These are phyloP conservation scores for Anadara kagoshimensis DNA, from an alignment of 1,140 invertebrate genomes.

Conservation along the genomic window DNA sequence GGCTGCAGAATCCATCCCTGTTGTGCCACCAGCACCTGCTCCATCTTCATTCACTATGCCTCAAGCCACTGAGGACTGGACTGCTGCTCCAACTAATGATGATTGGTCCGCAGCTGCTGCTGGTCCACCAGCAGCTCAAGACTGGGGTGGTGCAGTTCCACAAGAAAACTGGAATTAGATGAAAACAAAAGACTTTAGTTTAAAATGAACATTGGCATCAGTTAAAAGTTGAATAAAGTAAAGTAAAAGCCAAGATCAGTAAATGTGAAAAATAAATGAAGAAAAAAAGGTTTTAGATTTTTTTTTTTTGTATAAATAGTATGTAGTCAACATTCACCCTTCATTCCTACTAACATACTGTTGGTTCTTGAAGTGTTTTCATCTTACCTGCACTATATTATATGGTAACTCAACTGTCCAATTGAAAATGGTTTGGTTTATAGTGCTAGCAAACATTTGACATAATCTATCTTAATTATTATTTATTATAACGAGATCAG, in stretches of 20 bases:
- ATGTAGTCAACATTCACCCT: no score
- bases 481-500: no score
- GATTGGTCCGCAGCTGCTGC: slow-evolving; percentile 60
- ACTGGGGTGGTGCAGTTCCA: slow-evolving; percentile 75
- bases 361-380: no score
- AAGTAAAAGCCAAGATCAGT: neutral
- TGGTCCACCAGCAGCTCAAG: slow-evolving; percentile 48
- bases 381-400: no score
- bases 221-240: neutral
- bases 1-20: slow-evolving; percentile 58
- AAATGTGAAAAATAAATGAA: neutral
- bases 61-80: slow-evolving; percentile 60
- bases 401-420: no score
- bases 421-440: no score
- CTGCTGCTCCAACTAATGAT: slow-evolving; percentile 51
- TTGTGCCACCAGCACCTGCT: slow-evolving; percentile 38
- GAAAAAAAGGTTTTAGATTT: slow-evolving; percentile 2
- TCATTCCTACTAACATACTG: no score
- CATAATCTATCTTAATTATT: no score
- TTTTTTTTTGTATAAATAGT: no score
- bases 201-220: neutral
- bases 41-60: slow-evolving; percentile 27
- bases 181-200: neutral
- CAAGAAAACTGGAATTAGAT: slow-evolving; percentile 77
- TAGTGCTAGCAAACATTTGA: no score